A percentile compares a stretch with the other conserved stretches of the same genome.
Conservation (phyloP, 2,888 invertebrate genomes). For the Parnassius orleans region DNA sequence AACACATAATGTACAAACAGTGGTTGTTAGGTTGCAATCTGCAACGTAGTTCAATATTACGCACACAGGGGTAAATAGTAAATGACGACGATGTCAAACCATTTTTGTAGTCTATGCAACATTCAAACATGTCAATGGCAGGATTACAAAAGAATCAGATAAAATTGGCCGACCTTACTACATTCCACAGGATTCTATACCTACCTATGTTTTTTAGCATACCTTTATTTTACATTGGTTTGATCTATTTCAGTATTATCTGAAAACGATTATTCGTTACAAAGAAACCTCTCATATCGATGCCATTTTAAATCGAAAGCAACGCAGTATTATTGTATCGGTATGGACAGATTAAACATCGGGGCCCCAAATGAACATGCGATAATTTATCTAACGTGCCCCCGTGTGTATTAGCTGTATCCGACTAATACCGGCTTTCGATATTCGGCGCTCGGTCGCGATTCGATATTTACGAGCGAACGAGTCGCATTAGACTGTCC, state of each 20-base stretch:
- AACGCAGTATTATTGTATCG: slow-evolving; percentile 57
- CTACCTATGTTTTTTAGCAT: not conserved
- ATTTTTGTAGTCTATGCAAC: slow-evolving; percentile 24
- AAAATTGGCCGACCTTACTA: slow-evolving; percentile 4
- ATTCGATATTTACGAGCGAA: slow-evolving; percentile 76
- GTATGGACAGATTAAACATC: slow-evolving; percentile 78
- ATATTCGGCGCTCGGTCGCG: slow-evolving; percentile 78
- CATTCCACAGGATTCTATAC: not conserved
- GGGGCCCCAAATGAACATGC: slow-evolving; percentile 76
- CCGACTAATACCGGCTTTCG: slow-evolving; percentile 80
- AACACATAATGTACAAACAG: slow-evolving; percentile 2
- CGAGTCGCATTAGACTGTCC: slow-evolving; percentile 80
- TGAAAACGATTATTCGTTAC: no score
- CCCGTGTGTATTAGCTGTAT: slow-evolving; percentile 80
- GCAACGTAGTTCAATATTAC: slow-evolving; percentile 17
- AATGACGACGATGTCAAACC: slow-evolving; percentile 20
- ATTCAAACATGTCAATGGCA: slow-evolving; percentile 19
- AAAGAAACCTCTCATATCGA: slow-evolving; percentile 5
- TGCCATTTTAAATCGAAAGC: slow-evolving; percentile 52
- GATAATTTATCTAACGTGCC: slow-evolving; percentile 78
- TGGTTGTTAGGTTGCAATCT: slow-evolving; percentile 5
- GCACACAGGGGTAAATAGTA: slow-evolving; percentile 14
- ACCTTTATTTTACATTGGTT: no score
- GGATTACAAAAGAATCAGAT: slow-evolving; percentile 11
- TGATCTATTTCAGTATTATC: not conserved